A percentile compares a stretch with the other conserved stretches of the same genome.
These are phyloP conservation scores for Odocoileus hemionus DNA, from an alignment of 2,113 vertebrate species.

Conservation along the genomic window DNA sequence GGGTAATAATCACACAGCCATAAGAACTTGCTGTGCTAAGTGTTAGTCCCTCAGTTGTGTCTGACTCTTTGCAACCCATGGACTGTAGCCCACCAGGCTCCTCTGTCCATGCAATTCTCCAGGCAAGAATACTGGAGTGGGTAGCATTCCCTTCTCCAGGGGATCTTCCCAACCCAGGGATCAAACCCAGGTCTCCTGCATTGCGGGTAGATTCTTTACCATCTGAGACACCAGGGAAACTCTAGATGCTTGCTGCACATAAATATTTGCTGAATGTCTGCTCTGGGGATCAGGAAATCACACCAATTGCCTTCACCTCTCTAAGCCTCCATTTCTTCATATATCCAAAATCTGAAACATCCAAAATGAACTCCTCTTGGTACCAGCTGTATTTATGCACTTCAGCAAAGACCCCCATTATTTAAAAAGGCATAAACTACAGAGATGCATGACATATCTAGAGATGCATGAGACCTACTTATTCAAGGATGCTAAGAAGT, in stretches of 20 bases:
- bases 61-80: neutral
- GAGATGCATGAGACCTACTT: neutral
- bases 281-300: neutral
- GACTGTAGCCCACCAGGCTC: neutral
- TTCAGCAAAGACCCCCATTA: neutral
- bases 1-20: neutral
- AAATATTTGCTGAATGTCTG: neutral
- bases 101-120: neutral
- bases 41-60: neutral
- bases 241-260: neutral
- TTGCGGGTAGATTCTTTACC: neutral
- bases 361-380: neutral
- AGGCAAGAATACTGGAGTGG: neutral
- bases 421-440: neutral
- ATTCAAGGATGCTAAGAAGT: neutral
- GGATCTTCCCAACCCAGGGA: no score
- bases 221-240: neutral
- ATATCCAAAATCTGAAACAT: neutral
- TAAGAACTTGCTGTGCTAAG: neutral
- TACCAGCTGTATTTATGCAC: neutral
- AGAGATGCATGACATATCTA: neutral
- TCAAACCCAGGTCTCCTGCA: neutral
- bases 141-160: neutral
- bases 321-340: neutral
- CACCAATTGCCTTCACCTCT: neutral